These are phyloP conservation scores for Campoletis raptor DNA, from an alignment of 2,888 invertebrate genomes.

Conservation along the genomic window DNA sequence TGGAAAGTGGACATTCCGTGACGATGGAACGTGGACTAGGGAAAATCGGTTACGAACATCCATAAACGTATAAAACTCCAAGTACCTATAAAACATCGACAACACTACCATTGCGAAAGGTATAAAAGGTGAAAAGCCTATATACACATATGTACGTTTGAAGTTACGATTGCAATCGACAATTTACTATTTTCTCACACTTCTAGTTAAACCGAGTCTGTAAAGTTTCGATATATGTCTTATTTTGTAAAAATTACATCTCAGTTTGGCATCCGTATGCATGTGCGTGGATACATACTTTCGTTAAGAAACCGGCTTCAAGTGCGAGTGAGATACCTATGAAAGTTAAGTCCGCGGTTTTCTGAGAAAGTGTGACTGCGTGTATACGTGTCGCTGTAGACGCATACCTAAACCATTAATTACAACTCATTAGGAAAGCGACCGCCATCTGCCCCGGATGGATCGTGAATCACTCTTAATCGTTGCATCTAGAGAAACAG, in stretches of 20 bases:
- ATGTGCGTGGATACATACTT: neutral
- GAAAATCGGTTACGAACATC: slow-evolving; percentile 12
- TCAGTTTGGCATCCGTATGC: neutral
- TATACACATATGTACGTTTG: neutral
- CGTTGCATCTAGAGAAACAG: slow-evolving; percentile 79
- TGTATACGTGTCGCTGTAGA: slow-evolving; percentile 73
- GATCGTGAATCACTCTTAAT: slow-evolving; percentile 84
- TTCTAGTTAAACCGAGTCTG: neutral
- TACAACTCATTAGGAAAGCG: slow-evolving; percentile 84
- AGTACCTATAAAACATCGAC: neutral
- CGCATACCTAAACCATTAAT: slow-evolving; percentile 83
- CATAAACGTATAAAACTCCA: slow-evolving; percentile 5
- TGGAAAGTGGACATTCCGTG: neutral
- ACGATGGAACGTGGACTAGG: neutral
- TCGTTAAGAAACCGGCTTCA: slow-evolving; percentile 26
- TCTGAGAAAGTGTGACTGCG: slow-evolving; percentile 71
- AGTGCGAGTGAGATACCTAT: slow-evolving; percentile 62
- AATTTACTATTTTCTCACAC: slow-evolving; percentile 29
- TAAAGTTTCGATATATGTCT: neutral
- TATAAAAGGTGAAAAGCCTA: neutral
- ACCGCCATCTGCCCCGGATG: slow-evolving; percentile 83
- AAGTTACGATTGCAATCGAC: slow-evolving; percentile 16
- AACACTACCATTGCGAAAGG: neutral
- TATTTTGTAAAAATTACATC: slow-evolving; percentile 4
- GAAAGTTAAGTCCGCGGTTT: slow-evolving; percentile 58